Evolutionary conservation across 1,140 invertebrate genomes (phyloP), one percentile per base, ranked within the genome.

Genomic region (Nasonia giraulti): DNA sequence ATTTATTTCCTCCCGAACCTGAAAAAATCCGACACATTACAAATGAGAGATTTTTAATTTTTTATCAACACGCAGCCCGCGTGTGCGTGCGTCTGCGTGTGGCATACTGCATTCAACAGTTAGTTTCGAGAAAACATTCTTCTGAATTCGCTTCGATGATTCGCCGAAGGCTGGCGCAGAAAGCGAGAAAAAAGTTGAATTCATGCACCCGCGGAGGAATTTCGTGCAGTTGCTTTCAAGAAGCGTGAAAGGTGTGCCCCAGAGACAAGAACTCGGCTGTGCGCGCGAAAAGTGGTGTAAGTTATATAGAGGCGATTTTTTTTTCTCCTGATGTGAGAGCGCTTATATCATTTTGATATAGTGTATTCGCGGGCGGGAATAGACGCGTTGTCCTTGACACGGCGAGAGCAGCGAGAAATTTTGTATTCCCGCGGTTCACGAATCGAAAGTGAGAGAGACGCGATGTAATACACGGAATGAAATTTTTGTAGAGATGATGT

Each of bases 311-410:
- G 68, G 1, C 31, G 37, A 75, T 20, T 66, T 83, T 83, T 83
- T 76, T 76, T 73, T 6, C 71, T 71, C 27, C 27, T n/a, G 3
- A 6, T 50, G 37, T 12, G 37, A 50, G 62, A 79, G 44, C 8
- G 55, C 74, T 85, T 85, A 85, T 85, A 85, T 85, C 73, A 85
- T 69, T 76, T 55, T 44, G 66, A 23, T 44, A 81, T 80, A 69
- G 77, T 66, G 76, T 86, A 81, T 86, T 87, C 86, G 86, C 87
- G 86, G 78, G 84, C 86, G 86, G 88, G 86, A 90, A 91, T 90
- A 91, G 89, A 91, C 90, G 89, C 86, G 89, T 90, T 90, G 90
- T 90, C 91, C 91, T 91, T 91, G 91, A 91, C 91, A 91, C 88
- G 89, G 82, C 87, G 82, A 84, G 85, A 87, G 86, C 84, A 87